phyloP scores from a whole-genome alignment of 2,113 vertebrate genomes.

The Anarhynchus alexandrinus region DNA sequence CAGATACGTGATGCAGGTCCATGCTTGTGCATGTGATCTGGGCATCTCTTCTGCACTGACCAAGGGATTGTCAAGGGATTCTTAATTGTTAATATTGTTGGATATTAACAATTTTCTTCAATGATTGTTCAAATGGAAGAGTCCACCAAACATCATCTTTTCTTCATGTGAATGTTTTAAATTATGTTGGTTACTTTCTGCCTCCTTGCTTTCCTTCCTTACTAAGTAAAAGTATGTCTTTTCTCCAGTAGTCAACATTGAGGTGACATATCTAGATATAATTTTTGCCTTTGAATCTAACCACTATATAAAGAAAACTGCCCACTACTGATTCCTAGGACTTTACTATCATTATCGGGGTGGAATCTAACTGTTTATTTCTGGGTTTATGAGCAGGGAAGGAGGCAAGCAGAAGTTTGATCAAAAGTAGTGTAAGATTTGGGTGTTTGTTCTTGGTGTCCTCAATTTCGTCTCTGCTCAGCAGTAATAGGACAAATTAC shows the following conservation, averaged over 20 bases:
- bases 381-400: not conserved
- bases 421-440: not conserved
- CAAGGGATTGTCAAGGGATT: not conserved
- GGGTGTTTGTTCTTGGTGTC: not conserved
- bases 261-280: not conserved
- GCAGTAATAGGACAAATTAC: not conserved
- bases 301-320: not conserved
- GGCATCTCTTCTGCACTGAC: not conserved
- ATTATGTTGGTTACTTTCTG: not conserved
- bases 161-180: not conserved
- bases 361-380: not conserved
- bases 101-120: not conserved
- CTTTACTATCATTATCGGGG: not conserved
- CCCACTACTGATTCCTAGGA: not conserved
- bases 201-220: not conserved
- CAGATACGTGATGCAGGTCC: not conserved
- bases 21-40: accelerated
- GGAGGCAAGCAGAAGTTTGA: not conserved
- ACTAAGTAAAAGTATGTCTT: not conserved
- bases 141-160: not conserved
- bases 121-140: not conserved
- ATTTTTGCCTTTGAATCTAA: not conserved
- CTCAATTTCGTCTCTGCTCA: not conserved
- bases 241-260: not conserved
- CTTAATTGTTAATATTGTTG: not conserved